phyloP scores from a whole-genome alignment of 2,888 invertebrate genomes.

The Dascillus cervinus region DNA sequence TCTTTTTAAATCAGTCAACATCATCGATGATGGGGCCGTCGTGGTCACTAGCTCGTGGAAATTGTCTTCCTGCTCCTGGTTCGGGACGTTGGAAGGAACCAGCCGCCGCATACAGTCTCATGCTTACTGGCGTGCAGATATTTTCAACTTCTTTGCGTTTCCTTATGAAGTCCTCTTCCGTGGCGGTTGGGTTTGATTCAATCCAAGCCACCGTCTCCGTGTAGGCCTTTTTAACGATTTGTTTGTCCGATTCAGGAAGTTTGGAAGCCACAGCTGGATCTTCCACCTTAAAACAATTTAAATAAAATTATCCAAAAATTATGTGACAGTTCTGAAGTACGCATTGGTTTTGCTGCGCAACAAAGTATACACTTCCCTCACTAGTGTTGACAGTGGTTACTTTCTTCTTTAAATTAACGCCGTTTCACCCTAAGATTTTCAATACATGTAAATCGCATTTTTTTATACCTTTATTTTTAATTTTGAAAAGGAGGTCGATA shows the following conservation, averaged over 20 bases:
- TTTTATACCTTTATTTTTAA: too few relatives aligned
- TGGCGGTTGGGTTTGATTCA: conserved; percentile 50
- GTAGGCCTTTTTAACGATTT: conserved; percentile 41
- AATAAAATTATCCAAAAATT: background rate
- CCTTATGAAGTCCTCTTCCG: conserved; percentile 53
- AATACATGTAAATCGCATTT: too few relatives aligned
- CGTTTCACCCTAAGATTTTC: too few relatives aligned
- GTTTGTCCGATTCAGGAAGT: conserved; percentile 46
- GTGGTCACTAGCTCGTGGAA: conserved; percentile 19
- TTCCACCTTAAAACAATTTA: conserved; percentile 15
- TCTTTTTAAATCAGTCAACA: conserved; percentile 22
- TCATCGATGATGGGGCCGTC: conserved; percentile 31
- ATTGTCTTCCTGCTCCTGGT: conserved; percentile 18
- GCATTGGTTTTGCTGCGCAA: too few relatives aligned
- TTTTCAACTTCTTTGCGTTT: conserved; percentile 53
- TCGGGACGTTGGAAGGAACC: conserved; percentile 8
- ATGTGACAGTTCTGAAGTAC: too few relatives aligned
- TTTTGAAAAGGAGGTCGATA: too few relatives aligned
- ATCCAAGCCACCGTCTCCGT: conserved; percentile 59
- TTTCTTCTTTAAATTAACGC: too few relatives aligned
- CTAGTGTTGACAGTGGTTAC: too few relatives aligned
- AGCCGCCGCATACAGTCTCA: conserved; percentile 29
- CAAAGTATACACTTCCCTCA: too few relatives aligned
- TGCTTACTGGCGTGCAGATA: conserved; percentile 49
- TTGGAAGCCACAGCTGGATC: conserved; percentile 43